Evolutionary conservation across 2,888 invertebrate species (phyloP), one percentile per base, ranked within the genome.

Genomic region (Drosophila conformis): DNA sequence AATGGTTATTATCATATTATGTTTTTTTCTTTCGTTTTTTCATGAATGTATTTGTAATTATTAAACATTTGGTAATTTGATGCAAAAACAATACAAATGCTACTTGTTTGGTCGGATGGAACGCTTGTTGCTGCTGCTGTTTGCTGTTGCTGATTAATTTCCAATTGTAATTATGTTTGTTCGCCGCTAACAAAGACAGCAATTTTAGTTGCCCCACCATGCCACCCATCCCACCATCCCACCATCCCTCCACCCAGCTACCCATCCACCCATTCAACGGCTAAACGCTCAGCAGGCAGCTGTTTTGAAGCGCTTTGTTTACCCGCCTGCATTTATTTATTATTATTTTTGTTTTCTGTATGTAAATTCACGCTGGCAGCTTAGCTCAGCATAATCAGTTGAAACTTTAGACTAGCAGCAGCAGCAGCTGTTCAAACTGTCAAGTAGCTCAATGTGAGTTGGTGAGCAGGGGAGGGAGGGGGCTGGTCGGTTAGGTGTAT

Each of bases 91-190:
- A 73, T 56, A 61, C 58, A 56, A 67, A 29, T 63, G 67, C 62
- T 27, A 27, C 51, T 70, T 83, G 78, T 62, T 86, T 66, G 64
- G 35, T 71, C 62, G 70, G 72, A 71, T 57, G 80, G 56, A 73
- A 78, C 80, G 71, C 60, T 62, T 48, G 53, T 18, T 65, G 65
- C 58, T 27, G 35, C 11, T 18, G 33, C 33, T 35, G 35, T 35
- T 18, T 46, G 60, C 42, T 31, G 57, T 46, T 64, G 51, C 49
- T 72, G 80, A 82, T 87, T 78, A 82, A 72, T 75, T 84, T 85
- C 57, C 75, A 85, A 80, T 82, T 88, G 75, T 70, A 73, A 70
- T 84, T 84, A 75, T 82, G 73, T 66, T 73, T 78, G 64, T 49
- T 54, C 46, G 53, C 51, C 40, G 29, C 53, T 33, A 70, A 70